A percentile compares a stretch with the other conserved stretches of the same genome.
Evolutionary conservation across 2,888 invertebrate genomes (phyloP).

Genomic region (Drosophila acutilabella): DNA sequence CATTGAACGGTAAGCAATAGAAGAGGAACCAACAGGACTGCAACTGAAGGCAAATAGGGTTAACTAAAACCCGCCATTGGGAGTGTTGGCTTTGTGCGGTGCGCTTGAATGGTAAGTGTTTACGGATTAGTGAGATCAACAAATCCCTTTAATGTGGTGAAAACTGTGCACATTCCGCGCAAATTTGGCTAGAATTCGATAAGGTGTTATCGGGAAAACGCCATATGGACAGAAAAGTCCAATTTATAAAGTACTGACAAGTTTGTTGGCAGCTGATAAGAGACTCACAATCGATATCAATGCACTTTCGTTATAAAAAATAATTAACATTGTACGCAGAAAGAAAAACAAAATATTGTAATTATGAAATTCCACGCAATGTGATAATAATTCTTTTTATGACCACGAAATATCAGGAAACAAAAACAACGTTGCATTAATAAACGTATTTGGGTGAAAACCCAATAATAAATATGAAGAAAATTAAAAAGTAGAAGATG

Average conservation of each 20-base stretch:
- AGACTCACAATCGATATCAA: conserved; percentile 25
- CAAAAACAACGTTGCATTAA: conserved; percentile 39
- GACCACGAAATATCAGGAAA: conserved; percentile 28
- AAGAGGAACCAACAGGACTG: not conserved
- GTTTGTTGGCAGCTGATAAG: conserved; percentile 53
- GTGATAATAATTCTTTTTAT: conserved; percentile 55
- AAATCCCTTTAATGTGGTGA: not conserved
- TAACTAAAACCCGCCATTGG: conserved; percentile 2
- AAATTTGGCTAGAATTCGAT: conserved; percentile 27
- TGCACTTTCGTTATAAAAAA: conserved; percentile 51
- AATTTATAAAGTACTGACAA: conserved; percentile 25
- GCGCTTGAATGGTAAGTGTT: conserved; percentile 15
- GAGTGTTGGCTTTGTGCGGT: conserved; percentile 7
- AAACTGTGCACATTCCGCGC: conserved; percentile 2
- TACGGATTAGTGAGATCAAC: conserved; percentile 34
- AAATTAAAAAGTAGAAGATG: conserved; percentile 8
- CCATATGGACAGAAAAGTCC: conserved; percentile 60
- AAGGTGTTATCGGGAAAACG: conserved; percentile 34
- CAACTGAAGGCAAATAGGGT: conserved; percentile 11
- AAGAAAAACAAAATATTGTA: conserved; percentile 24
- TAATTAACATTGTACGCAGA: conserved; percentile 12
- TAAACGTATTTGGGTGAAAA: conserved; percentile 39
- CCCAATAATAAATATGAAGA: conserved; percentile 8
- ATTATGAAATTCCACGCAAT: conserved; percentile 59
- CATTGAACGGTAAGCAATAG: conserved; percentile 5